Evolutionary conservation across 2,797 vertebrate species (phyloP).

Genomic region (Myripristis murdjan): DNA sequence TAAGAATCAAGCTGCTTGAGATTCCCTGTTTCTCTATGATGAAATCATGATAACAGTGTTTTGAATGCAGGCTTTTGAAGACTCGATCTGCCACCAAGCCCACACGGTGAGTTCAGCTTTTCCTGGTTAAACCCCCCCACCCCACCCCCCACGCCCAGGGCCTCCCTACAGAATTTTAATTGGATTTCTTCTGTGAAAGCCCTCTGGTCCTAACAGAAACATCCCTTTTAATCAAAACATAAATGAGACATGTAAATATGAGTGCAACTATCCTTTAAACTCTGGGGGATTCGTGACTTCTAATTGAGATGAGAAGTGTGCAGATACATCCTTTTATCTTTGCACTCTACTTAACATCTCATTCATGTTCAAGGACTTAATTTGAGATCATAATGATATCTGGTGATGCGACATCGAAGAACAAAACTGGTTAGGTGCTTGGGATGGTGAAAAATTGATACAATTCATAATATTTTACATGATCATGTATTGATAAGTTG

Average conservation of each 20-base stretch:
- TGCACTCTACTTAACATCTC: slow-evolving; percentile 50
- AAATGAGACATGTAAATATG: slow-evolving; percentile 69
- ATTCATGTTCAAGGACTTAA: slow-evolving; percentile 33
- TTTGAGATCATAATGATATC: slow-evolving; percentile 21
- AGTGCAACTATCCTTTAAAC: slow-evolving; percentile 54
- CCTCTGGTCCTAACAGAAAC: slow-evolving; percentile 60
- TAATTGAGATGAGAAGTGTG: slow-evolving; percentile 56
- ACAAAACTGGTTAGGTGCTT: slow-evolving; percentile 6
- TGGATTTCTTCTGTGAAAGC: slow-evolving; percentile 65
- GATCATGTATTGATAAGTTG: no score
- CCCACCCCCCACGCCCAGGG: no score
- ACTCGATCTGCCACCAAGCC: slow-evolving; percentile 10
- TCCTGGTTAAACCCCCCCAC: slow-evolving; percentile 63
- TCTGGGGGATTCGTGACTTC: slow-evolving; percentile 61
- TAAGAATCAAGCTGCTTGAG: not conserved
- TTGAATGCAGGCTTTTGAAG: slow-evolving; percentile 8
- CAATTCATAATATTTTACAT: no score
- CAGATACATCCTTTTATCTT: slow-evolving; percentile 56
- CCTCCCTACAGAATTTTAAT: slow-evolving; percentile 74
- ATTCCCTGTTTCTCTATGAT: slow-evolving; percentile 12
- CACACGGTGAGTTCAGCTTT: slow-evolving; percentile 44
- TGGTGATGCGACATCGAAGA: slow-evolving; percentile 9
- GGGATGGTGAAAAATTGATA: not conserved
- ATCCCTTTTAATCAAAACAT: slow-evolving; percentile 77
- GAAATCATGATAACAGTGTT: slow-evolving; percentile 33